Percentiles rank a stretch among this genome's conserved stretches.
Evolutionary conservation across 2,888 invertebrate genomes (phyloP).

Genomic region (Rhagophthalmus giganteus): DNA sequence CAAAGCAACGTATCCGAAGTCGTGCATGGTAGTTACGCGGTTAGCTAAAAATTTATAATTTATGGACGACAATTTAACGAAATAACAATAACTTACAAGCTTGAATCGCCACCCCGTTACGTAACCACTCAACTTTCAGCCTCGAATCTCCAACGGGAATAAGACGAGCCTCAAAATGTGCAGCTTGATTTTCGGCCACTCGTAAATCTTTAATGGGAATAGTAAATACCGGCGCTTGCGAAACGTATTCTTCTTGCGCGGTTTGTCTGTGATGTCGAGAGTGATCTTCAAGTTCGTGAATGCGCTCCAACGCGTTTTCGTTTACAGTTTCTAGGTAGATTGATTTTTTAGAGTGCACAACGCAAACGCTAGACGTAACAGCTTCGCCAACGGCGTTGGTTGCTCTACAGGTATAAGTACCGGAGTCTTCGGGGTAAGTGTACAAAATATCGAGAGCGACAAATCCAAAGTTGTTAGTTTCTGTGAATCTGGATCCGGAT

Average conservation of each 20-base stretch:
- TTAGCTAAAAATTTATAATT: conserved; percentile 64
- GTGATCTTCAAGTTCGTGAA: conserved; percentile 80
- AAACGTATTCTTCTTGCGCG: conserved; percentile 75
- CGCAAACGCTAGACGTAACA: conserved; percentile 85
- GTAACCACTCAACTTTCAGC: conserved; percentile 90
- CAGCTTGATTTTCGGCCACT: conserved; percentile 88
- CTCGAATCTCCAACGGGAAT: conserved; percentile 94
- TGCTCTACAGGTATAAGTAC: conserved; percentile 92
- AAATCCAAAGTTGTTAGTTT: conserved; percentile 96
- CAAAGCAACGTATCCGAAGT: conserved; percentile 95
- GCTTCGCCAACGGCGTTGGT: conserved; percentile 91
- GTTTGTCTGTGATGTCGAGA: conserved; percentile 74
- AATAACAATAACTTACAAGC: conserved; percentile 78
- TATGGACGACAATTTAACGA: no score
- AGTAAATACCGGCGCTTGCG: conserved; percentile 91
- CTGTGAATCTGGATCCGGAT: conserved; percentile 92
- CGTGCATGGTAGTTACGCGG: conserved; percentile 91
- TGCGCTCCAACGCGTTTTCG: conserved; percentile 78
- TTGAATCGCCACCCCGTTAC: conserved; percentile 88
- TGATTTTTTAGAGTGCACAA: conserved; percentile 79
- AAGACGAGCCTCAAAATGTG: conserved; percentile 90
- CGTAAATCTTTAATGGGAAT: conserved; percentile 84
- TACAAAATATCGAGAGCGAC: conserved; percentile 96
- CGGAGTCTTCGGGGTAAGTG: conserved; percentile 94
- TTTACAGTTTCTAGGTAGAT: conserved; percentile 88